Percentiles rank a stretch among this genome's conserved stretches.
These are phyloP conservation scores for Hoplostethus mediterraneus DNA, from an alignment of 2,797 vertebrate species.

Conservation along the genomic window DNA sequence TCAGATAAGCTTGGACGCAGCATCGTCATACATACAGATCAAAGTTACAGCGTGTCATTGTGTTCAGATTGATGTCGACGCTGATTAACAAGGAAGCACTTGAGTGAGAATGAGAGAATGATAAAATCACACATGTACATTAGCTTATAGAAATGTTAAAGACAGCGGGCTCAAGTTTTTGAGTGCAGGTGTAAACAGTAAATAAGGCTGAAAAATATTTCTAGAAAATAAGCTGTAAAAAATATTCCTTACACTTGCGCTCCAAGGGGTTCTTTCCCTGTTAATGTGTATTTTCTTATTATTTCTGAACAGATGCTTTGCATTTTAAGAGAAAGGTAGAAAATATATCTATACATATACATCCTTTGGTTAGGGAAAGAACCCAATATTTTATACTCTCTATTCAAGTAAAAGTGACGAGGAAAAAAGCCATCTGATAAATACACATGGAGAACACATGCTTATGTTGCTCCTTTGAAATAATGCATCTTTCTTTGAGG, in stretches of 20 bases:
- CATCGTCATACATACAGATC: conserved; percentile 80
- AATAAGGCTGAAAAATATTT: conserved; percentile 73
- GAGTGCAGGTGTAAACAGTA: conserved; percentile 81
- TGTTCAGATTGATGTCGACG: conserved; percentile 33
- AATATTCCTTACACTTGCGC: conserved; percentile 65
- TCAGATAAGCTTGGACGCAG: conserved; percentile 58
- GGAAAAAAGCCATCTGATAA: conserved; percentile 50
- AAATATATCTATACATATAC: conserved; percentile 73
- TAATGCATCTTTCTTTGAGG: conserved; percentile 46
- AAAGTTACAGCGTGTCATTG: conserved; percentile 47
- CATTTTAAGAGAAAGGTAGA: conserved; percentile 68
- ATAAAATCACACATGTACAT: conserved; percentile 50
- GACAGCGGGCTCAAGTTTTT: conserved; percentile 63
- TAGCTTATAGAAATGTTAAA: conserved; percentile 74
- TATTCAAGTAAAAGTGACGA: conserved; percentile 76
- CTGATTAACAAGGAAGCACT: conserved; percentile 64
- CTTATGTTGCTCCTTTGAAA: conserved; percentile 52
- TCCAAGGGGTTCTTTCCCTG: conserved; percentile 61
- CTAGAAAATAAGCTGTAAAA: conserved; percentile 77
- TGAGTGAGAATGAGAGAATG: conserved; percentile 40
- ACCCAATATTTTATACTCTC: conserved; percentile 48
- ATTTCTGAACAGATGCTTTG: conserved; percentile 65
- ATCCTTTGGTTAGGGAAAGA: conserved; percentile 76
- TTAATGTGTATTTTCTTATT: conserved; percentile 28
- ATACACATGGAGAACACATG: conserved; percentile 53